Conservation (phyloP, 2,888 invertebrate genomes). For the Capitulum mitella region DNA sequence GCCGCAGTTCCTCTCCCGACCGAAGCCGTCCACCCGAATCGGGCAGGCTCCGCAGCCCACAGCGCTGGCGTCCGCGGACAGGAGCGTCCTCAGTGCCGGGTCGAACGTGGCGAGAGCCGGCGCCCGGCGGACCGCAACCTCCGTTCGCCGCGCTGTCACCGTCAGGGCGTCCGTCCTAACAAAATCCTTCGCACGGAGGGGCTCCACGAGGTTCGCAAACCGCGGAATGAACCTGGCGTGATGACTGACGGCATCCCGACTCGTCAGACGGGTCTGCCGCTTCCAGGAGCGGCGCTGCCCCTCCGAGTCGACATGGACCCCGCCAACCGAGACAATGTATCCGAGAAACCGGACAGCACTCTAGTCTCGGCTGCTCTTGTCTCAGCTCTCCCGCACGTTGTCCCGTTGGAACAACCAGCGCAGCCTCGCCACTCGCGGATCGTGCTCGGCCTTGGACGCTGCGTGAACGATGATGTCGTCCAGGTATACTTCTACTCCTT, state of each 20-base stretch:
- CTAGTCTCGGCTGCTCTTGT: background rate
- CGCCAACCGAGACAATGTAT: background rate
- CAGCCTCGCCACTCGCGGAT: background rate
- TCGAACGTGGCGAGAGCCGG: background rate
- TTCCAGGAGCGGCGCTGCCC: background rate
- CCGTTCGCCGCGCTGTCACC: background rate
- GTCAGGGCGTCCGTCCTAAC: background rate
- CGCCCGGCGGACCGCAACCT: background rate
- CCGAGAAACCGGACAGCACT: background rate
- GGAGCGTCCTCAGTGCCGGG: background rate
- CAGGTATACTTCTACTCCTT: background rate
- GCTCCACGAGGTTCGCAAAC: background rate
- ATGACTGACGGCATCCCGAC: background rate
- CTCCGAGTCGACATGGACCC: background rate
- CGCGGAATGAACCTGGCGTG: background rate
- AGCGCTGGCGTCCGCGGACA: background rate
- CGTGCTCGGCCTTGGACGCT: background rate
- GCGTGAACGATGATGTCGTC: background rate
- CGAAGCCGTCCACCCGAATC: background rate
- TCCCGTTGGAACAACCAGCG: background rate
- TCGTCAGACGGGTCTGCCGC: background rate
- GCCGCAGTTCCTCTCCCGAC: no score
- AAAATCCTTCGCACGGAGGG: background rate
- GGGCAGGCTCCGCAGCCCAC: background rate
- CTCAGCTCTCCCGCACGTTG: background rate